Base-by-base conservation (phyloP, 1,140 invertebrate genomes). In the Pinna nobilis region DNA sequence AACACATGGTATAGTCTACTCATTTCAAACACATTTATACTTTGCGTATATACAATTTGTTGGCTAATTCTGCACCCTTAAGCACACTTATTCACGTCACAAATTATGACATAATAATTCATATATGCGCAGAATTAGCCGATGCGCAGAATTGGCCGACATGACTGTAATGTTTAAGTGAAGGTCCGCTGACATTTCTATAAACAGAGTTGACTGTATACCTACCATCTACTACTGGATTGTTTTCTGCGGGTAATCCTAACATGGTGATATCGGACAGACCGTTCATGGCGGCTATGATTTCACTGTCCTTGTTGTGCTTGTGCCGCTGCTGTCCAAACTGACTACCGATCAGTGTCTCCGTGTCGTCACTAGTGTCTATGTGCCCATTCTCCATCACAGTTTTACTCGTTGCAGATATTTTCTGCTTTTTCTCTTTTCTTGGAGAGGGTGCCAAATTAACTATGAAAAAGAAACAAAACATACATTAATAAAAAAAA, bases 351-450 rank as follows among this genome's bases (percentile, higher is more conserved):
- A 81, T 78, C 47, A 81, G 67, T 28, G 79, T 81, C 60, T 81
- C 79, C 33, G 79, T 78, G 67, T 81, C 76, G 72, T 78, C 76
- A 72, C 70, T 81, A 70, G 59, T 81, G 60, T 81, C 79, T 66
- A 81, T 78, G 32, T 77, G 74, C 55, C 79, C 79, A 33, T 81
- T 81, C 37, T 81, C 79, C 72, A 81, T 77, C 57, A 81, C 79
- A 44, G 79, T 81, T 69, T 78, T 74, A 61, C 76, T 72, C 28
- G 79, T 81, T 1, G 79, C 75, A 23, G 79, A 81, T 18, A 81
- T 68, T 60, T 81, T 78, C 32, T 65, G 72, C 53, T 78, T 81
- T 69, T 77, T 78, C n/a, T 81, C 79, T 53, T 78, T 78, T 55
- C 69, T 72, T 23, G 70, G 65, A 49, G 71, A 70, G n/a, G 70